A percentile compares a stretch with the other conserved stretches of the same genome.
These are phyloP conservation scores for Montipora sp. DNA, from an alignment of 64 coral and sea anemone genomes.

Conservation along the genomic window DNA sequence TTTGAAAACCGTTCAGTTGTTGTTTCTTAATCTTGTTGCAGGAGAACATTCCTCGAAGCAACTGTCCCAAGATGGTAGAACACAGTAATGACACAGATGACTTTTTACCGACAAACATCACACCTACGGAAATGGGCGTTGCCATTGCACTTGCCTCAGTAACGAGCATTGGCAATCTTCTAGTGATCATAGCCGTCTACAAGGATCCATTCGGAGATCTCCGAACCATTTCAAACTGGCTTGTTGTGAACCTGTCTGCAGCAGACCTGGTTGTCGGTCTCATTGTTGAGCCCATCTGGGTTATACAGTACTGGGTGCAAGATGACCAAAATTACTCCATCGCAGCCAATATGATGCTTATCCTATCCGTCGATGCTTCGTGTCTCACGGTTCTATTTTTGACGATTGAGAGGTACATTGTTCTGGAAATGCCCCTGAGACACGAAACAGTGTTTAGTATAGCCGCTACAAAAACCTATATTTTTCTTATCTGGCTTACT, in stretches of 20 bases:
- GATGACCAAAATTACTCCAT: background rate
- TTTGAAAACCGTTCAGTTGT: too few relatives aligned
- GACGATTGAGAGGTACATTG: conserved; percentile 18
- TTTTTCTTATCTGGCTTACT: conserved; percentile 7
- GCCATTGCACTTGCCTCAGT: conserved; percentile 15
- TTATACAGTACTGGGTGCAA: conserved; percentile 19
- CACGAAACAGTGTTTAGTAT: background rate
- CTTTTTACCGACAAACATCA: background rate
- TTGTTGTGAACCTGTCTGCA: conserved; percentile 44
- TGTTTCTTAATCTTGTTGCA: too few relatives aligned
- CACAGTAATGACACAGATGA: background rate
- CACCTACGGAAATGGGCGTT: background rate
- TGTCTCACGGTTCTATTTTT: background rate
- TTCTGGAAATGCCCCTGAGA: background rate
- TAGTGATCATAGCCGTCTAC: conserved; percentile 46
- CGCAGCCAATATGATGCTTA: background rate
- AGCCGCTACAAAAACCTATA: background rate
- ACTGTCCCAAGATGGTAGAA: background rate
- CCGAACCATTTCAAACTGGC: conserved; percentile 31
- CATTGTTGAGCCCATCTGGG: conserved; percentile 36
- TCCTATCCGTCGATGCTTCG: conserved; percentile 7
- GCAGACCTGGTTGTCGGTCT: conserved; percentile 46
- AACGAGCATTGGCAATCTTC: conserved; percentile 43
- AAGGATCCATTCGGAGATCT: conserved; percentile 44
- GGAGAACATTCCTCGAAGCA: too few relatives aligned